Conservation (phyloP, 2,888 invertebrate species). For the Nowickia ferox region DNA sequence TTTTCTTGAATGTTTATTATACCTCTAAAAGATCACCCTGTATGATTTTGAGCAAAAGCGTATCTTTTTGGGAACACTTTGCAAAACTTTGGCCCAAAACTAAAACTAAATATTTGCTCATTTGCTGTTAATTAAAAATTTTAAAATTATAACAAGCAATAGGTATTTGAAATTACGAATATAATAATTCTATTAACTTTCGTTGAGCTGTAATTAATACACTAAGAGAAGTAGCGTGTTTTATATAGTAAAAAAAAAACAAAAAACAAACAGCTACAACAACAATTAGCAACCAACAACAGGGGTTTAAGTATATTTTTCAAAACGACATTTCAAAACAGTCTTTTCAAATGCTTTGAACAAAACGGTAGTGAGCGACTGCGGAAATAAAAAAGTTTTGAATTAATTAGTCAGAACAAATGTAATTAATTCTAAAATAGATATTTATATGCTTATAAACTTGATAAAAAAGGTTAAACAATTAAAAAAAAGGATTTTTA, state of each 20-base stretch:
- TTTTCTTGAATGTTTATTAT: too few species aligned
- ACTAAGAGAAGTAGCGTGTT: constrained; percentile 27
- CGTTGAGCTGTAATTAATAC: neutral
- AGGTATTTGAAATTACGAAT: neutral
- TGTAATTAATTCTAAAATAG: neutral
- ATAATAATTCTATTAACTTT: constrained; percentile 20
- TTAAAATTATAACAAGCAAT: neutral
- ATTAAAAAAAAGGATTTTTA: neutral
- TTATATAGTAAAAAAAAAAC: constrained; percentile 15
- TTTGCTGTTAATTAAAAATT: neutral
- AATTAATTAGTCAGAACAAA: neutral
- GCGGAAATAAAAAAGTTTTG: constrained; percentile 15
- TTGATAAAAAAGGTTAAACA: neutral
- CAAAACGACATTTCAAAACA: constrained; percentile 44
- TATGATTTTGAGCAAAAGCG: too few species aligned
- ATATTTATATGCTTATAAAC: neutral
- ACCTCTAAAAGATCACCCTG: too few species aligned
- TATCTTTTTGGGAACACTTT: too few species aligned
- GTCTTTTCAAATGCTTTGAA: constrained; percentile 53
- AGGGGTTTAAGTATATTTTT: constrained; percentile 30
- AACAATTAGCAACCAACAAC: constrained; percentile 18
- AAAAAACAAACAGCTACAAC: constrained; percentile 22
- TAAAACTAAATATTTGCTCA: neutral
- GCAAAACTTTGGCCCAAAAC: neutral
- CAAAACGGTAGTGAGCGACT: constrained; percentile 48